Conservation (phyloP, 2,797 vertebrate species). For the Pseudochromis fuscus region DNA sequence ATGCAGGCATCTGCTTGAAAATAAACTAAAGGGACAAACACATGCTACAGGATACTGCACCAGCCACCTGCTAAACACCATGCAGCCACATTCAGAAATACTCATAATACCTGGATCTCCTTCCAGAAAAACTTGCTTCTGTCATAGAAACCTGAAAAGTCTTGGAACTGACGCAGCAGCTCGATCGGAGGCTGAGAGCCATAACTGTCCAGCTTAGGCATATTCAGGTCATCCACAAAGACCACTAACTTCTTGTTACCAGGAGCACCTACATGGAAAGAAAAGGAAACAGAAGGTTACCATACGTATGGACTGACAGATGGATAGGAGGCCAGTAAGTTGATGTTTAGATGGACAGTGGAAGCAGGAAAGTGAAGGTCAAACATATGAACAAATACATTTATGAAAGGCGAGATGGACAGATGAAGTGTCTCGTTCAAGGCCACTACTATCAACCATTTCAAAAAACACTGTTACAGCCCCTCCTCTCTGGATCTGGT, state of each 20-base stretch:
- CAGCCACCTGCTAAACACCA: neutral
- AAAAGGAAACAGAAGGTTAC: neutral
- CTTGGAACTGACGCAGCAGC: constrained; percentile 90
- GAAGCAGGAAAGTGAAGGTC: neutral
- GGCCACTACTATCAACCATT: neutral
- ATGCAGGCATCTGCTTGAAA: neutral
- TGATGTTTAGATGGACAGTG: neutral
- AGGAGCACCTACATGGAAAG: constrained; percentile 82
- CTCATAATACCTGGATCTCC: constrained; percentile 85
- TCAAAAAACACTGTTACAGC: too few relatives aligned
- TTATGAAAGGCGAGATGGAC: neutral
- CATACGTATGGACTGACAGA: neutral
- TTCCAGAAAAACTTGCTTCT: constrained; percentile 89
- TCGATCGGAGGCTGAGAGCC: constrained; percentile 91
- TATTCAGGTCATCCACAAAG: constrained; percentile 92
- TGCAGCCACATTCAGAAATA: too few relatives aligned
- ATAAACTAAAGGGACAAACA: neutral
- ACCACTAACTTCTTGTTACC: constrained; percentile 87
- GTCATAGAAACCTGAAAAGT: constrained; percentile 91
- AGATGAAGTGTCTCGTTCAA: neutral
- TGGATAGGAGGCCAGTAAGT: neutral
- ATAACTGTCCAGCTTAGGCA: constrained; percentile 89
- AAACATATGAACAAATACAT: neutral
- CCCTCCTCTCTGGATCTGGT: neutral
- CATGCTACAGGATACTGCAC: neutral